Evolutionary conservation across 1,140 invertebrate genomes (phyloP).

Genomic region (Formica exsecta): DNA sequence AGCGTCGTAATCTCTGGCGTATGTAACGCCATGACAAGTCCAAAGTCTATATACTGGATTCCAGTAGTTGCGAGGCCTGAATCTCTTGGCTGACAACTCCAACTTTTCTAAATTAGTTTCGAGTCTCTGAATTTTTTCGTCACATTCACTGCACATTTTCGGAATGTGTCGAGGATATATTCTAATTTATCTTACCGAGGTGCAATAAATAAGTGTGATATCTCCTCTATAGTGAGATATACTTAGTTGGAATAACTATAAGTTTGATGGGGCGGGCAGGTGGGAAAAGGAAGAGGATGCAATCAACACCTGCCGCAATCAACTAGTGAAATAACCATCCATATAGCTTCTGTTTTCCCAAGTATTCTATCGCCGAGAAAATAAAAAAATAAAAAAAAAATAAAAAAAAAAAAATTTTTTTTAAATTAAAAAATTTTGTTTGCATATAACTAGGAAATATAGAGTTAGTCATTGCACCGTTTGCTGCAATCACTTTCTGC

Average conservation of each 20-base stretch:
- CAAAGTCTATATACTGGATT: conserved; percentile 47
- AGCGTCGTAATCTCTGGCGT: conserved; percentile 47
- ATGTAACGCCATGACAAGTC: conserved; percentile 33
- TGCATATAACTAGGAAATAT: conserved; percentile 70
- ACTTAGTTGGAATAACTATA: conserved; percentile 64
- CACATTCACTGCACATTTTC: conserved; percentile 72
- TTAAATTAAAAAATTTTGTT: conserved; percentile 69
- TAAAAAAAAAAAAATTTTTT: conserved; percentile 62
- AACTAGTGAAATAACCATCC: conserved; percentile 63
- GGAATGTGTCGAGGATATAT: conserved; percentile 75
- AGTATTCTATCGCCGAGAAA: conserved; percentile 70
- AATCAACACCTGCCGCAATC: conserved; percentile 51
- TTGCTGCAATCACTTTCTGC: conserved; percentile 68
- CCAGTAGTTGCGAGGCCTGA: conserved; percentile 68
- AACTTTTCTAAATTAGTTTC: conserved; percentile 45
- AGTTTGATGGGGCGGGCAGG: conserved; percentile 47
- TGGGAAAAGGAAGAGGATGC: conserved; percentile 60
- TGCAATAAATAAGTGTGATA: conserved; percentile 77
- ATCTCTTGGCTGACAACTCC: conserved; percentile 56
- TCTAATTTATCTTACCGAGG: conserved; percentile 72
- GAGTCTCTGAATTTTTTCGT: conserved; percentile 60
- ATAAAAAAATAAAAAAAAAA: conserved; percentile 72
- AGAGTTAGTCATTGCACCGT: conserved; percentile 72
- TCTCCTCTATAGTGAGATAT: conserved; percentile 73
- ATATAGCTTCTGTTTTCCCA: conserved; percentile 61